phyloP scores from a whole-genome alignment of 2,797 vertebrate species.

The Muraenolepis orangiensis region DNA sequence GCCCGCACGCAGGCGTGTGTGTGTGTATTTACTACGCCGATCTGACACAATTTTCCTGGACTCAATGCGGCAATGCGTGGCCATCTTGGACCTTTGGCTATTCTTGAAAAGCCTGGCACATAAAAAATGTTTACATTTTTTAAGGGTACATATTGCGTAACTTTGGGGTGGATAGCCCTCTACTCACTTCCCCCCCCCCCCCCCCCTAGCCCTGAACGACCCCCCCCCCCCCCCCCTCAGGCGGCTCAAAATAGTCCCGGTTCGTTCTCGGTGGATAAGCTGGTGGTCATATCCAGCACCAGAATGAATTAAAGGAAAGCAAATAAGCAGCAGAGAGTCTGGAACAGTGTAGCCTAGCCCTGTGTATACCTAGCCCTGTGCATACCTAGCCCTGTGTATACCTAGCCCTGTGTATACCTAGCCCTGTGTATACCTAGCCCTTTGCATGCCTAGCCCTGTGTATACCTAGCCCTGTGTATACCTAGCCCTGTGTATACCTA shows the following conservation, averaged over 20 bases:
- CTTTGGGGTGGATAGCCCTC: slow-evolving; percentile 51
- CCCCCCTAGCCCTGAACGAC: no score
- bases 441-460: slow-evolving; percentile 26
- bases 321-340: slow-evolving; percentile 53
- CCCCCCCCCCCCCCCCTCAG: background rate
- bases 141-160: slow-evolving; percentile 60
- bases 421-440: background rate
- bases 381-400: slow-evolving; percentile 21
- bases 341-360: slow-evolving; percentile 35
- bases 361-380: background rate
- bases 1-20: background rate
- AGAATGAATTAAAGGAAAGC: slow-evolving; percentile 50
- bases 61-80: slow-evolving; percentile 46
- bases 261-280: slow-evolving; percentile 40
- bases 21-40: slow-evolving; percentile 20
- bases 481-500: slow-evolving; percentile 15
- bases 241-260: slow-evolving; percentile 58
- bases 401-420: slow-evolving; percentile 13
- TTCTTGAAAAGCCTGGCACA: slow-evolving; percentile 46
- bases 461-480: no score
- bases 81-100: slow-evolving; percentile 26
- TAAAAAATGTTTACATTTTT: slow-evolving; percentile 52
- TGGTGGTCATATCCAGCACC: slow-evolving; percentile 33
- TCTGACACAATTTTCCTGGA: slow-evolving; percentile 36
- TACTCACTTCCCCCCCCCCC: background rate